A percentile compares a stretch with the other conserved stretches of the same genome.
These are phyloP conservation scores for Eurois occulta DNA, from an alignment of 2,888 invertebrate species.

Conservation along the genomic window DNA sequence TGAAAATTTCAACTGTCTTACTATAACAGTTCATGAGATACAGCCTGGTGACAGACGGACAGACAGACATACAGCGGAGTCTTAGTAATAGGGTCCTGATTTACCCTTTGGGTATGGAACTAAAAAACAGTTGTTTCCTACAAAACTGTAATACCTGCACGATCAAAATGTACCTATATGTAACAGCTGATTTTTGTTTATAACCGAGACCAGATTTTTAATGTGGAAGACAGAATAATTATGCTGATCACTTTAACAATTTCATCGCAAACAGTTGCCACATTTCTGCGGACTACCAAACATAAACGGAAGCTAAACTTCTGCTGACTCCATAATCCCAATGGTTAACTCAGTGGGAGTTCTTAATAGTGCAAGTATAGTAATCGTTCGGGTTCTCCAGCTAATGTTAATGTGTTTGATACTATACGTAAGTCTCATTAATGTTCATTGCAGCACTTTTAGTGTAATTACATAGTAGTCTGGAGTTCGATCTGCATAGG, in stretches of 20 bases:
- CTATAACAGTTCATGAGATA: too few species aligned
- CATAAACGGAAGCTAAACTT: conserved; percentile 3
- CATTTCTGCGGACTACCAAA: not conserved
- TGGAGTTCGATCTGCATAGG: too few species aligned
- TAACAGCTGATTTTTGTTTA: too few species aligned
- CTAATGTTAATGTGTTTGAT: conserved; percentile 9
- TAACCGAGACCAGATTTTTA: too few species aligned
- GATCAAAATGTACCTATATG: too few species aligned
- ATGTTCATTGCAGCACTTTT: not conserved
- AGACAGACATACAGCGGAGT: too few species aligned
- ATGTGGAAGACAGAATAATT: not conserved
- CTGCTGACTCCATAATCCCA: not conserved
- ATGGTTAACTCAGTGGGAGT: conserved; percentile 1
- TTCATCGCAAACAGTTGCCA: not conserved
- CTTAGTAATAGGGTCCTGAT: too few species aligned
- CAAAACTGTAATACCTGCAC: too few species aligned
- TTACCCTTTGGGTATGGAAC: too few species aligned
- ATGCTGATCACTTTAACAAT: not conserved
- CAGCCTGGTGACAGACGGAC: too few species aligned
- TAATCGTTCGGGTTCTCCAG: conserved; percentile 22
- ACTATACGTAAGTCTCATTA: not conserved
- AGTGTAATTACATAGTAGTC: not conserved
- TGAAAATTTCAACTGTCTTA: too few species aligned
- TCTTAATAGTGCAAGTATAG: conserved; percentile 18
- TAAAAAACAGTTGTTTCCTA: too few species aligned